Evolutionary conservation across 2,888 invertebrate genomes (phyloP).

Genomic region (Melipona beecheii): DNA sequence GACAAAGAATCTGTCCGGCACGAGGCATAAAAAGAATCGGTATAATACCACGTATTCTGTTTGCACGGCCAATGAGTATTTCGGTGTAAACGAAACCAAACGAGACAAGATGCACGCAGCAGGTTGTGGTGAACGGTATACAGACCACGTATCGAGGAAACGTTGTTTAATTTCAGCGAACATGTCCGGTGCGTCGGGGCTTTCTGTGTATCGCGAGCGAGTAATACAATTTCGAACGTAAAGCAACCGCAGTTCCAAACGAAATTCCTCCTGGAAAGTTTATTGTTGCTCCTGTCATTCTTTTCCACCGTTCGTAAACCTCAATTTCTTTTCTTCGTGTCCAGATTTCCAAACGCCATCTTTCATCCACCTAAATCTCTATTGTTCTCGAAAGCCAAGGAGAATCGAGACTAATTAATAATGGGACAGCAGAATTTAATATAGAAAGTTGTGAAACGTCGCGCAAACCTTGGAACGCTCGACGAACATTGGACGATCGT

Average conservation of each 20-base stretch:
- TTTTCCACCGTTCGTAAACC: background rate
- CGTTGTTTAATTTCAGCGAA: conserved; percentile 75
- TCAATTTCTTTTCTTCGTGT: background rate
- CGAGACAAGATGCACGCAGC: conserved; percentile 30
- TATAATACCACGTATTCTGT: conserved; percentile 63
- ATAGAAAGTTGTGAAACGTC: conserved; percentile 20
- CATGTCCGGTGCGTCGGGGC: conserved; percentile 60
- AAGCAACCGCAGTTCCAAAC: conserved; percentile 9
- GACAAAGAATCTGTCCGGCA: background rate
- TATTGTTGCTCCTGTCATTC: background rate
- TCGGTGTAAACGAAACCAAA: conserved; percentile 70
- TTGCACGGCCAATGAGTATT: conserved; percentile 72
- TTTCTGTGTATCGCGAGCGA: conserved; percentile 57
- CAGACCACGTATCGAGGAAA: conserved; percentile 61
- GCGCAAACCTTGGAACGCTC: background rate
- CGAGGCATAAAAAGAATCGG: conserved; percentile 46
- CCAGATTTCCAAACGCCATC: background rate
- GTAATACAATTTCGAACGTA: conserved; percentile 30
- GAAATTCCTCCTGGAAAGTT: conserved; percentile 26
- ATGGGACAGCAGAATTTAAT: background rate
- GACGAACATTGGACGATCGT: conserved; percentile 26
- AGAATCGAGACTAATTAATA: conserved; percentile 5
- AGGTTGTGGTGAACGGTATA: conserved; percentile 5
- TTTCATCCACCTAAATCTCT: background rate
- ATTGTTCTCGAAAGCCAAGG: no score